Evolutionary conservation across 2,888 invertebrate genomes (phyloP), one percentile per base, ranked within the genome.

Genomic region (Listrodromus nycthemerus): DNA sequence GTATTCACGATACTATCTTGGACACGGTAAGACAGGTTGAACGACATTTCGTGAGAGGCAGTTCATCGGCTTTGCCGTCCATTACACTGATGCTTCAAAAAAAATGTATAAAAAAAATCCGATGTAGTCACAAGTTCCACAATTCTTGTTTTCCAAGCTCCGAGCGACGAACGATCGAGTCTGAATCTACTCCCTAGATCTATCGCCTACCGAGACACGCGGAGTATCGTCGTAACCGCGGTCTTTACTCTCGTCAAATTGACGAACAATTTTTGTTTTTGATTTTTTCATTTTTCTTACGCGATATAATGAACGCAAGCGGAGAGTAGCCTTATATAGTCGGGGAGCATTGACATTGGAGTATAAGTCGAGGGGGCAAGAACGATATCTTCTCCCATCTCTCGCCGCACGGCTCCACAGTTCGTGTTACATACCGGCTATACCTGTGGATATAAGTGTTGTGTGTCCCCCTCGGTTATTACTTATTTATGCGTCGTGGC

Each of bases 401-500:
- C 85, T 85, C 83, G 50, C 30, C 61, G 41, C 70, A 70, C 75
- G 33, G 58, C 75, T 65, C 75, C 52, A 63, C 50, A 77, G 73
- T 66, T 80, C 41, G 45, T 66, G 30, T 45, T n/a, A 69, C 8
- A 69, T 69, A 65, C 19, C 16, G 41, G 41, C 37, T 41, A 52
- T 55, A 55, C 30, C 52, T 58, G 45, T 33, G 67, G 19, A 50
- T 37, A 52, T 21, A 48, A 27, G 37, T 48, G 13, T 6, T 48
- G 61, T 61, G 67, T 77, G 63, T 74, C 67, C 45, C 41, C 71
- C 83, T 84, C 86, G 89, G 90, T 92, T 91, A 91, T 92, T 91
- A 92, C 91, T 92, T 91, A 92, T 92, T 92, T 92, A 92, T 92
- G 89, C 89, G 87, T 89, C 87, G 87, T 86, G 86, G 87, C 83